Conservation (phyloP, 2,888 invertebrate species). For the Chrysopilus asiliformis region DNA sequence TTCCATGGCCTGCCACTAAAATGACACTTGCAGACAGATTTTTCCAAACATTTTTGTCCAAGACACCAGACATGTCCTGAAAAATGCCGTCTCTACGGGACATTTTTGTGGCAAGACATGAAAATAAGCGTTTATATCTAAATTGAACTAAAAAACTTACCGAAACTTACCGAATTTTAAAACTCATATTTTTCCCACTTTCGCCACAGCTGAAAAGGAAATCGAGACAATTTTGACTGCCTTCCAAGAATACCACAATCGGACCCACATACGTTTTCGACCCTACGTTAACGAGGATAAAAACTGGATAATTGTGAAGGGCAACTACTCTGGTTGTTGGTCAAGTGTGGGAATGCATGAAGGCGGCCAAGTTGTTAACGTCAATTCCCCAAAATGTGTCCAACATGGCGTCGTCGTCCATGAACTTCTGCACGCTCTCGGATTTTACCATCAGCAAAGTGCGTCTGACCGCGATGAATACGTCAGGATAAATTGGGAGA, state of each 20-base stretch:
- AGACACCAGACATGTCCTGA: no score
- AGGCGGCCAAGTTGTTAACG: constrained; percentile 40
- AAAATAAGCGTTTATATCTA: no score
- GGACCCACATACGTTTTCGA: constrained; percentile 49
- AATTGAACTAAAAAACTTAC: no score
- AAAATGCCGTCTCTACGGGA: no score
- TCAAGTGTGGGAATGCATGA: constrained; percentile 49
- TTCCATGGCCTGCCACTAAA: no score
- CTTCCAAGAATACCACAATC: constrained; percentile 45
- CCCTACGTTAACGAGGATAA: constrained; percentile 42
- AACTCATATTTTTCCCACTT: no score
- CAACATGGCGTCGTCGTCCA: constrained; percentile 54
- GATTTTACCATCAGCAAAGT: constrained; percentile 76
- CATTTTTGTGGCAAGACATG: no score
- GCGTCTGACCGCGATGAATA: constrained; percentile 62
- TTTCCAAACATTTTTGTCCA: no score
- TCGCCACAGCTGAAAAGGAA: neutral
- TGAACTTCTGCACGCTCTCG: constrained; percentile 66
- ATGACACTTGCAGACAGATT: no score
- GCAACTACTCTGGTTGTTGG: constrained; percentile 47
- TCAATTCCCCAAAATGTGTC: constrained; percentile 42
- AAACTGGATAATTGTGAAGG: constrained; percentile 45
- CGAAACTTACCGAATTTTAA: no score
- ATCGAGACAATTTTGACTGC: constrained; percentile 38
- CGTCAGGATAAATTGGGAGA: constrained; percentile 59